phyloP scores from a whole-genome alignment of 2,113 vertebrate species.

The Muscicapa adusta region DNA sequence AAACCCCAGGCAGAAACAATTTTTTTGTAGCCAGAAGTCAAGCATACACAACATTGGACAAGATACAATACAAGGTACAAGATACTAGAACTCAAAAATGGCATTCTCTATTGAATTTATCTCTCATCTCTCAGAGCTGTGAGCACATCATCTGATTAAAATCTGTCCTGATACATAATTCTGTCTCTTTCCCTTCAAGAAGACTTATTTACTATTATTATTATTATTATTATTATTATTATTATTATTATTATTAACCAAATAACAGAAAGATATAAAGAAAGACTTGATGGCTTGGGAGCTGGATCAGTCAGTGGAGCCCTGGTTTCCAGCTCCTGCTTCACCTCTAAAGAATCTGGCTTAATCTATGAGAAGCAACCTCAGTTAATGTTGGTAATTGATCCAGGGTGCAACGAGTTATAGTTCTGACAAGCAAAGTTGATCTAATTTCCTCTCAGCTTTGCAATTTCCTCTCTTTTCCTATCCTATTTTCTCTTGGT shows the following conservation, averaged over 20 bases:
- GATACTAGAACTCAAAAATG: not conserved
- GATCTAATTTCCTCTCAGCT: slow-evolving; percentile 59
- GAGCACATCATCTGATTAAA: not conserved
- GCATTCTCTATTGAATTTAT: not conserved
- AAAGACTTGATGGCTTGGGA: not conserved
- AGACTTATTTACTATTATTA: not conserved
- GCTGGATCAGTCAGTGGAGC: not conserved
- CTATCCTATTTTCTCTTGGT: slow-evolving; percentile 29
- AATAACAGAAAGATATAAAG: not conserved
- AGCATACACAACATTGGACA: not conserved
- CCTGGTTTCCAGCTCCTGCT: not conserved
- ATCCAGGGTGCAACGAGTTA: slow-evolving; percentile 24
- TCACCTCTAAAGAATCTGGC: not conserved
- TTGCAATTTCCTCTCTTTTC: slow-evolving; percentile 59
- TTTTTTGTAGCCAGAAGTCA: not conserved
- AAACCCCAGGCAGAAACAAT: not conserved
- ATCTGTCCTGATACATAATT: not conserved
- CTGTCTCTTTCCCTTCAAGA: not conserved
- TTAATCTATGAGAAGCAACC: slow-evolving; percentile 1
- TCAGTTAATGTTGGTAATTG: slow-evolving; percentile 40
- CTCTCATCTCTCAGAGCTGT: not conserved
- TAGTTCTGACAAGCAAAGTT: slow-evolving; percentile 53
- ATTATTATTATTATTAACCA: not conserved
- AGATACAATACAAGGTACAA: not conserved
- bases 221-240: too few relatives aligned